Conservation (phyloP, 2,113 vertebrate genomes). For the Arothron firmamentum region DNA sequence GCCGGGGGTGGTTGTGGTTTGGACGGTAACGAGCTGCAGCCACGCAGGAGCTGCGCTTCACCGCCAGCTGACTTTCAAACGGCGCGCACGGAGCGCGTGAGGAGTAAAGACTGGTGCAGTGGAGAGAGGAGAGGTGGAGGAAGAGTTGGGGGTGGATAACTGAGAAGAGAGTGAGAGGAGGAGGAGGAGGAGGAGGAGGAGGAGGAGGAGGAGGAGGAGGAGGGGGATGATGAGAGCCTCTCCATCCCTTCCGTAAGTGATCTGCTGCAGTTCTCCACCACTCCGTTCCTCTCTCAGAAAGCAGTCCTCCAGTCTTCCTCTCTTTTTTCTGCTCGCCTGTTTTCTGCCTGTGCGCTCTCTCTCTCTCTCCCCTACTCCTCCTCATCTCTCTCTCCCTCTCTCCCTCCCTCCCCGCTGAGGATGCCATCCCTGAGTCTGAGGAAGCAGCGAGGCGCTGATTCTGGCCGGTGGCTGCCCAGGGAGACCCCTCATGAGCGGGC, state of each 20-base stretch:
- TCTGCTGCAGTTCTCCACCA: conserved; percentile 70
- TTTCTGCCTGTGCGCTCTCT: conserved; percentile 38
- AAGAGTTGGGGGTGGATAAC: conserved; percentile 35
- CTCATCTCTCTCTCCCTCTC: conserved; percentile 32
- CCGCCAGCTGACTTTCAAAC: conserved; percentile 43
- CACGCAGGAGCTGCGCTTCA: conserved; percentile 14
- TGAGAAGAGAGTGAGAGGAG: conserved; percentile 24
- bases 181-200: conserved; percentile 46
- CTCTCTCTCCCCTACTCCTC: conserved; percentile 43
- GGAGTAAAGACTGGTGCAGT: conserved; percentile 86
- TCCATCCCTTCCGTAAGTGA: conserved; percentile 42
- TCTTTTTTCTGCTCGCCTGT: conserved; percentile 40
- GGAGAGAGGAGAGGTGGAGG: conserved; percentile 57
- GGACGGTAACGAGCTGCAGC: conserved; percentile 14
- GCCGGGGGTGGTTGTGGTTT: background rate
- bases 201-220: conserved; percentile 11
- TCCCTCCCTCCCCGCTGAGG: conserved; percentile 71
- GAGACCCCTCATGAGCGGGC: conserved; percentile 83
- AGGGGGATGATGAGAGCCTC: conserved; percentile 43
- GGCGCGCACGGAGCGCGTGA: conserved; percentile 64
- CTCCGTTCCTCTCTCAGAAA: conserved; percentile 40
- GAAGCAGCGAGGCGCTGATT: conserved; percentile 85
- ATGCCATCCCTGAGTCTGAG: conserved; percentile 93
- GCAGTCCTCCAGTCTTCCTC: conserved; percentile 43
- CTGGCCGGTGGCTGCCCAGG: conserved; percentile 82